Conservation (phyloP, 2,888 invertebrate species). For the Apeira syringaria region DNA sequence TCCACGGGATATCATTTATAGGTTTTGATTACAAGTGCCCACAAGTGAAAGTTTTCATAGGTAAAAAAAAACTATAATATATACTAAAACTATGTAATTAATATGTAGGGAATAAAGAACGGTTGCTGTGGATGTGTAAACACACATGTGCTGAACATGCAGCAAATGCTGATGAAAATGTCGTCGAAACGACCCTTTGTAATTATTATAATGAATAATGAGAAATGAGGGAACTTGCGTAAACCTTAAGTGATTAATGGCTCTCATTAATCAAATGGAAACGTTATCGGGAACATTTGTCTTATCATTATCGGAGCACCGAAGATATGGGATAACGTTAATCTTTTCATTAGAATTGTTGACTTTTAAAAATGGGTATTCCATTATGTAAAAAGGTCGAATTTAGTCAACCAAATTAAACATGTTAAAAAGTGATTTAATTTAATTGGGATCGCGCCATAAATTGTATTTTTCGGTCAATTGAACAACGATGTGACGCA, state of each 20-base stretch:
- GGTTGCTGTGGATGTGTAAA: background rate
- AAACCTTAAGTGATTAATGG: slow-evolving; percentile 27
- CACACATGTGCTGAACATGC: background rate
- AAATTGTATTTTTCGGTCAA: slow-evolving; percentile 48
- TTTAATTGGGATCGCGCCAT: slow-evolving; percentile 33
- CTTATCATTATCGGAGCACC: slow-evolving; percentile 13
- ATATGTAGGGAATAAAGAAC: too few relatives aligned
- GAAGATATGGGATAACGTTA: slow-evolving; percentile 7
- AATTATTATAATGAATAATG: slow-evolving; percentile 27
- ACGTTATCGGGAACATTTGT: slow-evolving; percentile 26
- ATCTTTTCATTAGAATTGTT: slow-evolving; percentile 4
- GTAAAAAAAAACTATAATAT: too few relatives aligned
- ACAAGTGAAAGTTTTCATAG: too few relatives aligned
- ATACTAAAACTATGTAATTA: too few relatives aligned
- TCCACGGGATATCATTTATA: too few relatives aligned
- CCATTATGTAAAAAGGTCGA: slow-evolving; percentile 8
- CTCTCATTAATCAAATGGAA: slow-evolving; percentile 28
- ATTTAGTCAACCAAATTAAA: slow-evolving; percentile 17
- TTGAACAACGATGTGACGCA: slow-evolving; percentile 50
- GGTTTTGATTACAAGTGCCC: too few relatives aligned
- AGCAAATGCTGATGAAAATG: slow-evolving; percentile 16
- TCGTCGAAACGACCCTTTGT: slow-evolving; percentile 16
- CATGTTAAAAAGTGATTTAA: slow-evolving; percentile 24
- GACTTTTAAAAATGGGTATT: slow-evolving; percentile 9
- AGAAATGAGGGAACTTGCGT: slow-evolving; percentile 19